Base-by-base conservation (phyloP, 2,113 vertebrate genomes). In the Callionymus lyra region DNA sequence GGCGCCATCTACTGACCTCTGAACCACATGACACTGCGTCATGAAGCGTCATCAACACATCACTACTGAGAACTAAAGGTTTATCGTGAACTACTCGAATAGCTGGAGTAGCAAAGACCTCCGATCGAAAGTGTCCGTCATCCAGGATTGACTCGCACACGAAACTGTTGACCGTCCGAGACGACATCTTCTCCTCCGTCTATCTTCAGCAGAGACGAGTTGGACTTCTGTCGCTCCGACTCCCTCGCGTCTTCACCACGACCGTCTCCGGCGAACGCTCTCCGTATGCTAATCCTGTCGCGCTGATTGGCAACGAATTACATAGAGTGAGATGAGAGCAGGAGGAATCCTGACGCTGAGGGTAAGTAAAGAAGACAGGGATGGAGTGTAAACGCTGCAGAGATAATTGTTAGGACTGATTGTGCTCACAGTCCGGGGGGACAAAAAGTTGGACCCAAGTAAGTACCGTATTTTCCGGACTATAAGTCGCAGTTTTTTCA, bases 251-350 rank as follows among this genome's bases (percentile, higher is more conserved):
- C 55, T 46, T 9, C 38, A 53, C 60, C 59, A 3, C 12, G 9
- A 47, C 55, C 39, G 49, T 59, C 53, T 60, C 49, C 41, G 45
- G 21, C 10, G 10, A 36, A 32, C 21, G 32, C 44, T 53, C 65
- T 69, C 60, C 63, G 67, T 59, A 67, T 71, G 44, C 69, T 36
- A 58, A 49, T 34, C 32, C 46, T 6, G 59, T 44, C 13, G 35
- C 63, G 41, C 31, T 60, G 67, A 68, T 63, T 69, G 72, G 68
- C 59, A 61, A 54, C 34, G 43, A 56, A 56, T 77, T 69, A 71
- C 63, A 68, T 18, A 9, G 42, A 8, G 33, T 35, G 27, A 45
- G 36, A 44, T 44, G 38, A 49, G 42, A 37, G 16, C 50, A 44
- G 9, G 42, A 47, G n/a, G 44, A 19, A 41, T 18, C 1, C 45